A percentile compares a stretch with the other conserved stretches of the same genome.
Evolutionary conservation across 1,140 invertebrate species (phyloP).

Genomic region (Mya arenaria): DNA sequence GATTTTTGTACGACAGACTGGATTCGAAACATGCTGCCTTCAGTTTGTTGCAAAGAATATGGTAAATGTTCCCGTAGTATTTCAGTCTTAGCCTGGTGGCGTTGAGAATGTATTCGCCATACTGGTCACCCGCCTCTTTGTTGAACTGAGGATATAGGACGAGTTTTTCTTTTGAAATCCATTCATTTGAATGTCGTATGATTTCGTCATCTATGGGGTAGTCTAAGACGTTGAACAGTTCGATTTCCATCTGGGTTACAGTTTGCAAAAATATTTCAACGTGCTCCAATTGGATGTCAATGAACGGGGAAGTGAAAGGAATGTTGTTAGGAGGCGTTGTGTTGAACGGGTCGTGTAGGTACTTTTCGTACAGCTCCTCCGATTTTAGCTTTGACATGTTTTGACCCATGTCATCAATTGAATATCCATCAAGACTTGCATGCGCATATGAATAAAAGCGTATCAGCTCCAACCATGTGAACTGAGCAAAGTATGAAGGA

Average conservation of each 20-base stretch:
- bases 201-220: not conserved
- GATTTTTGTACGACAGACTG: not conserved
- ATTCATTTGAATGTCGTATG: not conserved
- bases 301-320: not conserved
- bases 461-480: not conserved
- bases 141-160: slow-evolving; percentile 2
- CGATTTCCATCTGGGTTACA: slow-evolving; percentile 11
- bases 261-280: slow-evolving; percentile 14
- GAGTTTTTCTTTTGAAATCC: slow-evolving; percentile 9
- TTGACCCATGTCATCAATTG: not conserved
- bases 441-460: not conserved
- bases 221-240: slow-evolving; percentile 13
- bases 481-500: not conserved
- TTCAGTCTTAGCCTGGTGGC: not conserved
- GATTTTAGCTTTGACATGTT: not conserved
- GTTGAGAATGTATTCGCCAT: not conserved
- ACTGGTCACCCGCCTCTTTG: not conserved
- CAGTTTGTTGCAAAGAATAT: not conserved
- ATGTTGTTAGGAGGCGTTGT: not conserved
- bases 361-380: not conserved
- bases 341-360: not conserved
- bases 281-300: not conserved
- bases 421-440: not conserved
- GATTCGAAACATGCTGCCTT: not conserved
- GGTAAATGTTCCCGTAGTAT: slow-evolving; percentile 5